A percentile compares a stretch with the other conserved stretches of the same genome.
phyloP scores from a whole-genome alignment of 1,140 invertebrate genomes.

The Cecropterus lyciades region DNA sequence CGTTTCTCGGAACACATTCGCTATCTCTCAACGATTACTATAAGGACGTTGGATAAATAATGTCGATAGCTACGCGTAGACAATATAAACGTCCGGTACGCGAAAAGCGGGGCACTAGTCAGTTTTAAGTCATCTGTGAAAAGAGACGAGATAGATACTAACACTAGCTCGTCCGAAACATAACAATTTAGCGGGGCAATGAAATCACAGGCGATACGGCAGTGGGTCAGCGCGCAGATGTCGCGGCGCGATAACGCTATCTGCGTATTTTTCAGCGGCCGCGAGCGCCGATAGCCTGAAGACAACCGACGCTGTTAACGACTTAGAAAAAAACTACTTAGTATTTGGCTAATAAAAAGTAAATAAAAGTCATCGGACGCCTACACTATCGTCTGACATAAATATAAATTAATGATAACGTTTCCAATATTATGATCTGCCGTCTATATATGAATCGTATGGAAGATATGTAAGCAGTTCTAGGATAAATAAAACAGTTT shows the following conservation, averaged over 20 bases:
- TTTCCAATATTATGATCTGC: background rate
- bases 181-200: constrained; percentile 6
- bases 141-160: constrained; percentile 10
- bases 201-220: constrained; percentile 9
- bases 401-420: constrained; percentile 4
- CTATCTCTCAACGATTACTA: background rate
- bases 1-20: background rate
- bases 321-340: background rate
- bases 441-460: background rate
- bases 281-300: background rate
- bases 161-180: constrained; percentile 9
- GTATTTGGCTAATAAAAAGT: background rate
- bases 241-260: constrained; percentile 33
- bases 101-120: background rate
- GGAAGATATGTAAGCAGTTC: background rate
- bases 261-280: constrained; percentile 16
- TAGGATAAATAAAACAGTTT: constrained; percentile 44
- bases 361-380: background rate
- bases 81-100: too few relatives aligned
- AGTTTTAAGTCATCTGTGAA: background rate
- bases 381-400: background rate
- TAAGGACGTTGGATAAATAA: background rate
- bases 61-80: too few relatives aligned
- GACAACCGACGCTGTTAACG: background rate
- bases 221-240: constrained; percentile 32